Conservation (phyloP, 2,113 vertebrate species). For the Pelecanus crispus region DNA sequence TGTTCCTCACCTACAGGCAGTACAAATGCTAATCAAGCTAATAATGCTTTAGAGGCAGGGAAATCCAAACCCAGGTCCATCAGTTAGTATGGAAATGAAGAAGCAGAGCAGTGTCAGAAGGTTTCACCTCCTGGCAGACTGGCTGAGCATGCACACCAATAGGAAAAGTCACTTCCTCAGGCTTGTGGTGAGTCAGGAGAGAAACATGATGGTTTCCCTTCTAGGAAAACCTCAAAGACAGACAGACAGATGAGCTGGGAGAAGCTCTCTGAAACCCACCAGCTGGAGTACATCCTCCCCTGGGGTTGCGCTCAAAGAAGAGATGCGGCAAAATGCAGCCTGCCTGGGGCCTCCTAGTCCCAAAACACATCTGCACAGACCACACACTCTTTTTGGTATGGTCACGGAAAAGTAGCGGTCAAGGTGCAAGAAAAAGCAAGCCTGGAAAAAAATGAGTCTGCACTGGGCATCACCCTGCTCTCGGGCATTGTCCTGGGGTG, state of each 20-base stretch:
- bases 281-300: neutral
- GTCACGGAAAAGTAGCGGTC: neutral
- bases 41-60: neutral
- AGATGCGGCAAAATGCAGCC: neutral
- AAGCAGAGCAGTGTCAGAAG: neutral
- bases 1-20: neutral
- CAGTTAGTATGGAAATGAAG: neutral
- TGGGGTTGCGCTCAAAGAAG: neutral
- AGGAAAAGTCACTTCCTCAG: neutral
- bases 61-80: neutral
- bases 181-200: neutral
- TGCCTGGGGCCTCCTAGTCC: neutral
- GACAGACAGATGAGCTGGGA: neutral
- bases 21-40: neutral
- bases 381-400: neutral
- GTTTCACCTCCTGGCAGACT: neutral
- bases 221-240: neutral
- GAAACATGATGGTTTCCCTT: neutral
- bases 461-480: neutral
- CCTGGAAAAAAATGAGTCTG: neutral
- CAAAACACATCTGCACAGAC: neutral
- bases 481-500: neutral
- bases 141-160: neutral
- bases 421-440: neutral
- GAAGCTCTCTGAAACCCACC: neutral